Conservation (phyloP, 1,140 invertebrate genomes). For the Nylanderia fulva region DNA sequence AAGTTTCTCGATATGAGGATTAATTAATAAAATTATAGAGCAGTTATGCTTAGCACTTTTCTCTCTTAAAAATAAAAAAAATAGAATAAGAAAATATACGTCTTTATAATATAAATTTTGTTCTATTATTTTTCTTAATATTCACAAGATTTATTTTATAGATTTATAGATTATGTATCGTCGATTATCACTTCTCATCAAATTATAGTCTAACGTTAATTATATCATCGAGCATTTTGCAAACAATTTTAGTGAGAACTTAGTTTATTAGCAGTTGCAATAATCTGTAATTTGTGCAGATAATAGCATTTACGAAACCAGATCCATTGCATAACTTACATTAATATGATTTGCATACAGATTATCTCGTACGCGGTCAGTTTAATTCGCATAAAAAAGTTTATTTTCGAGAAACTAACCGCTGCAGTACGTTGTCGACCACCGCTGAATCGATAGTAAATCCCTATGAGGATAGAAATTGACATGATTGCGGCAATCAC, state of each 20-base stretch:
- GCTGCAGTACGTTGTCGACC: constrained; percentile 94
- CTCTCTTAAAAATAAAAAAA: neutral
- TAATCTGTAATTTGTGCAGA: constrained; percentile 51
- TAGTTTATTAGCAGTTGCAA: constrained; percentile 58
- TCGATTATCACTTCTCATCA: constrained; percentile 7
- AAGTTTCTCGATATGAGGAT: neutral
- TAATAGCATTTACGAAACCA: neutral
- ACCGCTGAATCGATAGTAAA: constrained; percentile 94
- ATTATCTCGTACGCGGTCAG: constrained; percentile 51
- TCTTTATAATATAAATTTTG: neutral
- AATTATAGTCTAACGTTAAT: constrained; percentile 58
- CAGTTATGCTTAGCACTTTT: neutral
- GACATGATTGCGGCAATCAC: constrained; percentile 77
- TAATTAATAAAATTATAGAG: neutral
- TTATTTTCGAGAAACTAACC: constrained; percentile 84
- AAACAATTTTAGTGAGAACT: neutral
- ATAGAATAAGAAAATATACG: neutral
- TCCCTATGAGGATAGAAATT: constrained; percentile 88
- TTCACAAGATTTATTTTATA: constrained; percentile 3
- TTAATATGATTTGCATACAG: neutral
- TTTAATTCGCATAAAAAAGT: constrained; percentile 60
- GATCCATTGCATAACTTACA: constrained; percentile 58
- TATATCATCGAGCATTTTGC: constrained; percentile 12
- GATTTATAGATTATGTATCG: too few relatives aligned
- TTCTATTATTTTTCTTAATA: neutral